A percentile compares a stretch with the other conserved stretches of the same genome.
These are phyloP conservation scores for Esox niger DNA, from an alignment of 2,113 vertebrate genomes.

Conservation along the genomic window DNA sequence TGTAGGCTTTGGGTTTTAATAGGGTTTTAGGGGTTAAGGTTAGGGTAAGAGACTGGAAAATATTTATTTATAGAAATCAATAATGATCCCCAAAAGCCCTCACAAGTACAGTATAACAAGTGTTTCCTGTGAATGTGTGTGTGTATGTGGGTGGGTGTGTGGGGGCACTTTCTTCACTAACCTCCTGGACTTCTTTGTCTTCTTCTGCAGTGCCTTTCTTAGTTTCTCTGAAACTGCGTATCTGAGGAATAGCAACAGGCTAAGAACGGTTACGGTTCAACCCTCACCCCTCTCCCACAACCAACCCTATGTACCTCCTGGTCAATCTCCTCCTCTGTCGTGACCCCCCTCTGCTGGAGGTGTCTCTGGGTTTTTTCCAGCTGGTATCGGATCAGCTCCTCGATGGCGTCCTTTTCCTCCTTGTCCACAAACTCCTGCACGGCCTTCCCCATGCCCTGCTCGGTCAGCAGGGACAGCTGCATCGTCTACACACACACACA, in stretches of 20 bases:
- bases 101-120: too few relatives aligned
- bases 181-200: conserved; percentile 89
- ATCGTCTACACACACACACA: conserved; percentile 73
- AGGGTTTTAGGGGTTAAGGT: too few relatives aligned
- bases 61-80: too few relatives aligned
- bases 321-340: conserved; percentile 88
- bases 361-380: conserved; percentile 92
- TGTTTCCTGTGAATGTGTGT: neutral
- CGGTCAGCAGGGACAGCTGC: conserved; percentile 91
- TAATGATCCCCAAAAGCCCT: too few relatives aligned
- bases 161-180: conserved; percentile 39
- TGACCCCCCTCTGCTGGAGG: conserved; percentile 82
- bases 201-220: conserved; percentile 87
- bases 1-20: too few relatives aligned
- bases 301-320: conserved; percentile 74
- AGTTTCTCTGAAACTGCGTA: conserved; percentile 83
- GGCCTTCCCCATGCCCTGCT: conserved; percentile 95
- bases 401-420: conserved; percentile 94
- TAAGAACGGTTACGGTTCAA: neutral
- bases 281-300: too few relatives aligned
- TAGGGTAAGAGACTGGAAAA: too few relatives aligned
- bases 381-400: conserved; percentile 92
- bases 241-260: conserved; percentile 62
- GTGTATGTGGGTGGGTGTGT: conserved; percentile 2
- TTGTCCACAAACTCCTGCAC: conserved; percentile 98